These are phyloP conservation scores for Falco rusticolus DNA, from an alignment of 2,797 vertebrate species.

Conservation along the genomic window DNA sequence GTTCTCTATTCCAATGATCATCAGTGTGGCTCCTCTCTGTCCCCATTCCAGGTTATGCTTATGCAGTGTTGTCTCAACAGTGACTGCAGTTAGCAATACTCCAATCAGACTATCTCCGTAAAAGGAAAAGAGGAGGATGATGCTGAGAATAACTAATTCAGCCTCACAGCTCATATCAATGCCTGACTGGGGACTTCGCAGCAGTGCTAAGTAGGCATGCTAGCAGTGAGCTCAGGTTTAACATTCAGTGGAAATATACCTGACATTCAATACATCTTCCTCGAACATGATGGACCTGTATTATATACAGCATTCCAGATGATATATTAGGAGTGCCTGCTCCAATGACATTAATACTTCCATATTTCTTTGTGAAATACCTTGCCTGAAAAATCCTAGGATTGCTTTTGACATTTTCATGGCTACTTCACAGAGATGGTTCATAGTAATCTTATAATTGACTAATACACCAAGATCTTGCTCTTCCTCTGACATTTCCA, in stretches of 20 bases:
- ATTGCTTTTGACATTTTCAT: constrained; percentile 72
- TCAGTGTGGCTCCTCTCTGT: background rate
- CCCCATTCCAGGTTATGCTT: background rate
- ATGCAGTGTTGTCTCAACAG: accelerated
- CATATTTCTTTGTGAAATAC: constrained; percentile 69
- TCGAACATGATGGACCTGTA: constrained; percentile 36
- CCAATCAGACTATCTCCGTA: background rate
- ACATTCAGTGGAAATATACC: constrained; percentile 25
- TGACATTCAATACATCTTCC: constrained; percentile 60
- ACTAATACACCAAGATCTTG: constrained; percentile 60
- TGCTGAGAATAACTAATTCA: background rate
- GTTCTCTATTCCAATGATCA: background rate
- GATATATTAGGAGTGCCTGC: constrained; percentile 62
- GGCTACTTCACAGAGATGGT: constrained; percentile 54
- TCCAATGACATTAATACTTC: constrained; percentile 66
- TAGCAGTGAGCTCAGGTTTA: constrained; percentile 17
- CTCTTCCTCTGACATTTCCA: constrained; percentile 67
- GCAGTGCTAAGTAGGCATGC: background rate
- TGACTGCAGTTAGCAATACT: background rate
- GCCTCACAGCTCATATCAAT: background rate
- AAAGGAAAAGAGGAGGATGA: background rate
- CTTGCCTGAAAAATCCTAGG: constrained; percentile 58
- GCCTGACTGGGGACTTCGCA: background rate
- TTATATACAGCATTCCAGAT: constrained; percentile 49
- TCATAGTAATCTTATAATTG: constrained; percentile 66